Evolutionary conservation across 2,113 vertebrate genomes (phyloP).

Genomic region (Emberiza fucata): DNA sequence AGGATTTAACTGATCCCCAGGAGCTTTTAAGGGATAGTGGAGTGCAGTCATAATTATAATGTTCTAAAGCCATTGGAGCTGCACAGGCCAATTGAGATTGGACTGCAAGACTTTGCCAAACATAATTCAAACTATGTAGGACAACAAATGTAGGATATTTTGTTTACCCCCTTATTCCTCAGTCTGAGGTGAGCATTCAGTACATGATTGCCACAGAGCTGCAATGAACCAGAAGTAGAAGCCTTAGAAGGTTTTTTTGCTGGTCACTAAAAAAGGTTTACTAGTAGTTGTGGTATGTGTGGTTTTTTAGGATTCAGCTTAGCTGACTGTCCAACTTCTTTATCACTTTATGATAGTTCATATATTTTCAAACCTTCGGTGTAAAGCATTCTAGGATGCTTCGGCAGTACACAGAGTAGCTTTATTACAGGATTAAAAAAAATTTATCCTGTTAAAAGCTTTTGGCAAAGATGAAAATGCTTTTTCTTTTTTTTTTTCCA

Average conservation of each 20-base stretch:
- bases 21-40: neutral
- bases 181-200: neutral
- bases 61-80: neutral
- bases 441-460: conserved; percentile 7
- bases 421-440: neutral
- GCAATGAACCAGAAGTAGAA: neutral
- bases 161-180: neutral
- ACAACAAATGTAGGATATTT: neutral
- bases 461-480: conserved; percentile 47
- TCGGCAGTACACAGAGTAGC: neutral
- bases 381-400: neutral
- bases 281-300: neutral
- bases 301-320: neutral
- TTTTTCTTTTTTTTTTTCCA: conserved; percentile 71
- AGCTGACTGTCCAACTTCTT: neutral
- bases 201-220: neutral
- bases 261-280: neutral
- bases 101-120: neutral
- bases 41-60: neutral
- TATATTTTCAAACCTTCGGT: neutral
- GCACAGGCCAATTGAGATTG: neutral
- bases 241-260: neutral
- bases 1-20: neutral
- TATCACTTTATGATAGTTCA: neutral
- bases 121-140: neutral